phyloP scores from a whole-genome alignment of 2,113 vertebrate genomes.

The Thamnaconus septentrionalis region DNA sequence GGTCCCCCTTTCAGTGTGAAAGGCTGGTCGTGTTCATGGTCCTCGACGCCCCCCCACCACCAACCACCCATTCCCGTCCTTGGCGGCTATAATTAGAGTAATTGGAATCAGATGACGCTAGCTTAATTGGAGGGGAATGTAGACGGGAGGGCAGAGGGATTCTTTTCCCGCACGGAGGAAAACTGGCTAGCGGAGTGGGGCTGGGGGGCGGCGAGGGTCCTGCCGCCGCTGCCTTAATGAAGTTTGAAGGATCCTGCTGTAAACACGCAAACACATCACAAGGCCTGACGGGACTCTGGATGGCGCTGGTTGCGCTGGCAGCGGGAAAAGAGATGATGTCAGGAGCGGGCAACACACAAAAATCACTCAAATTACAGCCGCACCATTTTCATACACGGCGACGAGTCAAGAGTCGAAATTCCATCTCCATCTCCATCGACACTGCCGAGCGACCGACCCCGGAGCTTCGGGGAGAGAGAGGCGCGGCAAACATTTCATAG shows the following conservation, averaged over 20 bases:
- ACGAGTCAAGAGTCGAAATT: constrained; percentile 46
- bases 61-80: constrained; percentile 57
- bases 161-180: constrained; percentile 71
- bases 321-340: constrained; percentile 15
- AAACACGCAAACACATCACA: constrained; percentile 47
- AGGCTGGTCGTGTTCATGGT: constrained; percentile 10
- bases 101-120: constrained; percentile 74
- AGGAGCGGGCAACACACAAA: constrained; percentile 22
- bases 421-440: constrained; percentile 3
- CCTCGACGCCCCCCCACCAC: neutral
- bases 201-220: constrained; percentile 37
- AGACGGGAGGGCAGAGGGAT: constrained; percentile 58
- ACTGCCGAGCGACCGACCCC: constrained; percentile 17
- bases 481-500: constrained; percentile 43
- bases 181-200: constrained; percentile 58
- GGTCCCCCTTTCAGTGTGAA: constrained; percentile 45
- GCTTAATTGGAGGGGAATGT: constrained; percentile 80
- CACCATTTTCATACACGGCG: constrained; percentile 25
- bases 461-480: constrained; percentile 15
- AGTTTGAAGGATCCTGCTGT: constrained; percentile 20
- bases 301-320: constrained; percentile 6
- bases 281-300: constrained; percentile 10
- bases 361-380: constrained; percentile 30
- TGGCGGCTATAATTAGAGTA: constrained; percentile 77
- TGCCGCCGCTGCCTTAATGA: constrained; percentile 40